Conservation (phyloP, 2,113 vertebrate species). For the Cephalopterus ornatus region DNA sequence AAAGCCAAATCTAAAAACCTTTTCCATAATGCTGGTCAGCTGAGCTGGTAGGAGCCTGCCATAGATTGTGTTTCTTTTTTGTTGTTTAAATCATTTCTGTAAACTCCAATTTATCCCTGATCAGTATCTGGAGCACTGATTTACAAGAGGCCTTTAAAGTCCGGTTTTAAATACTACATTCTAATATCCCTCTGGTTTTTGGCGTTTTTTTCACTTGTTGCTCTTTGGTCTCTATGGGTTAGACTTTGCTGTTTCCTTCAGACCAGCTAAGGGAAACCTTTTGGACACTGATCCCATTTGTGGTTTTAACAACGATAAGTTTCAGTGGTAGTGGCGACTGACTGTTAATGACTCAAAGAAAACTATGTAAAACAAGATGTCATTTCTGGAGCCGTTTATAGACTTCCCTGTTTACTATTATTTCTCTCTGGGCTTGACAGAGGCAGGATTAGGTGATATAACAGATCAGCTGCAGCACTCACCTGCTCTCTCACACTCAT, state of each 20-base stretch:
- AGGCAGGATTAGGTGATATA: neutral
- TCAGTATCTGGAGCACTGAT: neutral
- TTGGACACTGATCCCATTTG: conserved; percentile 68
- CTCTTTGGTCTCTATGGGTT: conserved; percentile 29
- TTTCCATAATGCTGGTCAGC: neutral
- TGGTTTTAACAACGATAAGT: conserved; percentile 74
- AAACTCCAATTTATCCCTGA: neutral
- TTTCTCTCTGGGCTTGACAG: conserved; percentile 19
- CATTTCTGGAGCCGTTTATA: conserved; percentile 67
- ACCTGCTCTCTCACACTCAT: neutral
- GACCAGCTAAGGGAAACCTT: conserved; percentile 60
- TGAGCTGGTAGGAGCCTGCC: neutral
- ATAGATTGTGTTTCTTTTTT: neutral
- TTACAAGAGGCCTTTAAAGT: conserved; percentile 30
- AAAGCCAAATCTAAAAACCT: neutral
- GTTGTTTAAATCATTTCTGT: neutral
- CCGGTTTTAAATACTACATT: conserved; percentile 3
- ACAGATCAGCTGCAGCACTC: neutral
- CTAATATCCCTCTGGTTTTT: neutral
- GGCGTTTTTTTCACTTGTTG: neutral
- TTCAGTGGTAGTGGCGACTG: conserved; percentile 73
- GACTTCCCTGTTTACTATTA: conserved; percentile 48
- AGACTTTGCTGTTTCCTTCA: neutral
- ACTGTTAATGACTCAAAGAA: conserved; percentile 69
- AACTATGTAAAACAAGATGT: conserved; percentile 71